A percentile compares a stretch with the other conserved stretches of the same genome.
phyloP scores from a whole-genome alignment of 2,888 invertebrate genomes.

The Deroplatys truncata region DNA sequence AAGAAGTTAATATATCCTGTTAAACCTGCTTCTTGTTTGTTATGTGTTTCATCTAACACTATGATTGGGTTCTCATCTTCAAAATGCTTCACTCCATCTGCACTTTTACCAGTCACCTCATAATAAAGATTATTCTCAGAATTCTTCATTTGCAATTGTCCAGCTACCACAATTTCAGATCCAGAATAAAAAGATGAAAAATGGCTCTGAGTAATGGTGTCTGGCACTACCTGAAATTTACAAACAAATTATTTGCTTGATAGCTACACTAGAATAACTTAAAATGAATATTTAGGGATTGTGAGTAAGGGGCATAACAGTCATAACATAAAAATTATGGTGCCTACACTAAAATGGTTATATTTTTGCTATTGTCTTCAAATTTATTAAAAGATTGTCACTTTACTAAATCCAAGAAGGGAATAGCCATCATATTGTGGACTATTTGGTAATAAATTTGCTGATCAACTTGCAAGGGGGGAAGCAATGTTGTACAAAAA shows the following conservation, averaged over 20 bases:
- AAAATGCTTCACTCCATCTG: background rate
- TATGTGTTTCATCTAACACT: background rate
- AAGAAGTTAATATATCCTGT: constrained; percentile 41
- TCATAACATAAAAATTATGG: too few species aligned
- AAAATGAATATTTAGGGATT: too few species aligned
- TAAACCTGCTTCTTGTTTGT: constrained; percentile 34
- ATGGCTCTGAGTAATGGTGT: constrained; percentile 50
- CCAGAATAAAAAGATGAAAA: constrained; percentile 60
- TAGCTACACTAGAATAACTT: background rate
- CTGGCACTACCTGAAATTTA: constrained; percentile 45
- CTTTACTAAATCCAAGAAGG: too few species aligned
- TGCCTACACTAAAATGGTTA: too few species aligned
- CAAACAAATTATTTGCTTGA: background rate
- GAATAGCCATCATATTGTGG: too few species aligned
- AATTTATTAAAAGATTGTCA: too few species aligned
- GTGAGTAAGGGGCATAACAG: too few species aligned
- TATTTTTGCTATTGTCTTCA: too few species aligned
- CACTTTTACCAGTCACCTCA: background rate
- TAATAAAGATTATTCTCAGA: constrained; percentile 6
- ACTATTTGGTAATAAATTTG: too few species aligned
- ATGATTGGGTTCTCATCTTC: background rate
- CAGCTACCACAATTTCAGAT: constrained; percentile 60
- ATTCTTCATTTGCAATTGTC: constrained; percentile 40
- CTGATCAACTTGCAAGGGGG: too few species aligned
- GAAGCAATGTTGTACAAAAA: too few species aligned